Conservation (phyloP, 2,113 vertebrate genomes). For the Ochotona princeps region DNA sequence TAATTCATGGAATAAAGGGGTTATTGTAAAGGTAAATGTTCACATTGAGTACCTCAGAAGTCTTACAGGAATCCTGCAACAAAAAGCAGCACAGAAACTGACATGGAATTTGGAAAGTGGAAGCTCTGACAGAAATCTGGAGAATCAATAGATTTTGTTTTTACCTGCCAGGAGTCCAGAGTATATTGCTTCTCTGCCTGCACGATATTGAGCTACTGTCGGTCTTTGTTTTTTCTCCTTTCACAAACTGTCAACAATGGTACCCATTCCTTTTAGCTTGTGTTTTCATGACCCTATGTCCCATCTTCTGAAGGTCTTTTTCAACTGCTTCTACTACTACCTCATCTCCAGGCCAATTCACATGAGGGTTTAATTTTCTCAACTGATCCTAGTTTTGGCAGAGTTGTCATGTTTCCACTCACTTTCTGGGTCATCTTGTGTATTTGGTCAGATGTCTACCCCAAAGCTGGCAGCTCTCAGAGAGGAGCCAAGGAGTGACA, state of each 20-base stretch:
- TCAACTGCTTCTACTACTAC: background rate
- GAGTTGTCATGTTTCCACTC: background rate
- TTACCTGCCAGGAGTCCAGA: background rate
- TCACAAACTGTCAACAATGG: background rate
- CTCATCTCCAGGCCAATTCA: background rate
- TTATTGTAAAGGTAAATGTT: background rate
- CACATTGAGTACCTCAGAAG: background rate
- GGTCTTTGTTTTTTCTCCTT: background rate
- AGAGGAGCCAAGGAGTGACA: fast-evolving
- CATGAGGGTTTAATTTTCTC: background rate
- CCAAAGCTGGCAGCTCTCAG: background rate
- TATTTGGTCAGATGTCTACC: background rate
- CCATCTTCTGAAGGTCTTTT: background rate
- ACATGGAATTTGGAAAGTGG: background rate
- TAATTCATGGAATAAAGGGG: background rate
- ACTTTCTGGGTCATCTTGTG: background rate
- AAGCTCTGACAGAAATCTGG: background rate
- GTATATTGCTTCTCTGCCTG: background rate
- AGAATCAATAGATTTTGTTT: background rate
- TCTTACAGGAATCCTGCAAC: background rate
- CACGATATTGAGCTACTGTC: background rate
- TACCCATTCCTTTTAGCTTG: background rate
- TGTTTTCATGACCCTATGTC: background rate
- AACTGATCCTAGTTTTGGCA: background rate
- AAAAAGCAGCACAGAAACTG: background rate